Evolutionary conservation across 2,888 invertebrate species (phyloP).

Genomic region (Drosophila colorata): DNA sequence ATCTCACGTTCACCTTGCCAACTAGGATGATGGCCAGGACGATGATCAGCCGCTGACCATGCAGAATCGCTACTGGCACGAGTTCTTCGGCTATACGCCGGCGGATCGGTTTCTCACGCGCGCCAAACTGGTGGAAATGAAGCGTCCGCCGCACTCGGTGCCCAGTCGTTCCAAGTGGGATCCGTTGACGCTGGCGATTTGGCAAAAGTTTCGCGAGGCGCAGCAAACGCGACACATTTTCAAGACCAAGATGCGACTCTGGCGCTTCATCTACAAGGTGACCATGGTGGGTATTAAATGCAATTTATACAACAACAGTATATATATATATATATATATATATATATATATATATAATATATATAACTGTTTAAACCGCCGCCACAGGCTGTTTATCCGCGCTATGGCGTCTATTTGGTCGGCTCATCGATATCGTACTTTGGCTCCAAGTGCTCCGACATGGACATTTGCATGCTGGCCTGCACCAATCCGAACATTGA

Average conservation of each 20-base stretch:
- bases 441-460: constrained; percentile 95
- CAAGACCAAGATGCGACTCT: constrained; percentile 93
- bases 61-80: constrained; percentile 76
- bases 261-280: constrained; percentile 91
- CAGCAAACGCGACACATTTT: constrained; percentile 94
- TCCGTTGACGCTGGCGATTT: constrained; percentile 90
- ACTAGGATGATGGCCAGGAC: constrained; percentile 29
- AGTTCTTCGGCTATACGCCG: constrained; percentile 83
- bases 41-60: constrained; percentile 53
- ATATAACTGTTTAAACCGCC: no score
- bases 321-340: no score
- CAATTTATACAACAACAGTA: no score
- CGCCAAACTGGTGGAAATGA: constrained; percentile 89
- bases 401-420: constrained; percentile 95
- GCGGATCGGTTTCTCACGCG: constrained; percentile 90
- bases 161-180: constrained; percentile 88
- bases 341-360: no score
- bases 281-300: constrained; percentile 87
- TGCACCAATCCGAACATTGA: constrained; percentile 86
- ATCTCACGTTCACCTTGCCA: background rate
- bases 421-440: constrained; percentile 99
- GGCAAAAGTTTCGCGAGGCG: constrained; percentile 91
- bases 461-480: constrained; percentile 97
- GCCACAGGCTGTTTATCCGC: constrained; percentile 85
- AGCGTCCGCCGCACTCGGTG: constrained; percentile 88